phyloP scores from a whole-genome alignment of 2,797 vertebrate genomes.

The Cryptoblepharus egeriae region DNA sequence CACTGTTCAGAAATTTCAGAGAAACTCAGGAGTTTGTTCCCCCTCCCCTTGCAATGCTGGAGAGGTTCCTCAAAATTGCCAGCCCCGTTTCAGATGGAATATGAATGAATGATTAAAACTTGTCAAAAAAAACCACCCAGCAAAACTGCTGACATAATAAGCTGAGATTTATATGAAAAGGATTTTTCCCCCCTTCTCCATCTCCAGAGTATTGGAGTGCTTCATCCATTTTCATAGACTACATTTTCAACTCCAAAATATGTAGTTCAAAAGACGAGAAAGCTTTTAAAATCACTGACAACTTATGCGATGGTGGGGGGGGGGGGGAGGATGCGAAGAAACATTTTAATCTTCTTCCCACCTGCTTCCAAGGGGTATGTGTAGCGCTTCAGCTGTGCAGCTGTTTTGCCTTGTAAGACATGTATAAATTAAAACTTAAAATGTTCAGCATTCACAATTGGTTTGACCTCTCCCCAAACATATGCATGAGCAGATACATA shows the following conservation, averaged over 20 bases:
- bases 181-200: conserved; percentile 8
- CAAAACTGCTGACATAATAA: conserved; percentile 67
- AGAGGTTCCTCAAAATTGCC: conserved; percentile 26
- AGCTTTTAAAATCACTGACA: conserved; percentile 53
- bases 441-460: conserved; percentile 56
- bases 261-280: conserved; percentile 42
- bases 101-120: conserved; percentile 54
- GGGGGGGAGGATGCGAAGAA: conserved; percentile 31
- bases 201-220: conserved; percentile 47
- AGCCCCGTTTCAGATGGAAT: conserved; percentile 45
- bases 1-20: conserved; percentile 25
- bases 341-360: conserved; percentile 66
- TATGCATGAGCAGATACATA: background rate
- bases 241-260: conserved; percentile 53
- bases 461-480: conserved; percentile 45
- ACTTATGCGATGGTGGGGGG: conserved; percentile 36
- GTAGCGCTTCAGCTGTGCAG: conserved; percentile 14
- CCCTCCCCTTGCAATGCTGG: conserved; percentile 42
- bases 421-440: conserved; percentile 51
- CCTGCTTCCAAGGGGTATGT: conserved; percentile 55
- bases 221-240: conserved; percentile 46
- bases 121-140: conserved; percentile 17
- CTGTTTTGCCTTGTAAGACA: conserved; percentile 52
- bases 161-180: conserved; percentile 58
- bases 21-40: conserved; percentile 3